phyloP scores from a whole-genome alignment of 1,140 invertebrate species.

The Heliconius nattereri region DNA sequence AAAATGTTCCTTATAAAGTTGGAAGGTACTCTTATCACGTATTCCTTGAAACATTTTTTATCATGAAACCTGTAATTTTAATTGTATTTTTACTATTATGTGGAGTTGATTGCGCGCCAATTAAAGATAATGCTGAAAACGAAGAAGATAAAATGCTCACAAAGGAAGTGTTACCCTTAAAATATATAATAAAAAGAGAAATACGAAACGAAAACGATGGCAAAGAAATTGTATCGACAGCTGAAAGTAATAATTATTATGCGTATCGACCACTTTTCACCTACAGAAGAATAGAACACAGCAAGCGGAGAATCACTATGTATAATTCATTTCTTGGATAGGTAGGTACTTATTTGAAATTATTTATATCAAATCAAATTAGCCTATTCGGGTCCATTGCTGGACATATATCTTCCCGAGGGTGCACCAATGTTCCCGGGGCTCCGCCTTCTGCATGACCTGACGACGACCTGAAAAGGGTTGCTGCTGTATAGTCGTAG shows the following conservation, averaged over 20 bases:
- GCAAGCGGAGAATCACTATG: conserved; percentile 67
- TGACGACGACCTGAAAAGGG: too few relatives aligned
- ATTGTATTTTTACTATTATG: conserved; percentile 13
- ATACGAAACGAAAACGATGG: conserved; percentile 21
- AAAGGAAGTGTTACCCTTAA: neutral
- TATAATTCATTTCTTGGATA: conserved; percentile 72
- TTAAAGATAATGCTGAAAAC: neutral
- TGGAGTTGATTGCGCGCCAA: neutral
- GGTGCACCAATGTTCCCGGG: too few relatives aligned
- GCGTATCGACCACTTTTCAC: conserved; percentile 64
- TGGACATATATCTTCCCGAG: too few relatives aligned
- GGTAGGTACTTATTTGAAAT: conserved; percentile 11
- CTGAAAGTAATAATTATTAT: conserved; percentile 53
- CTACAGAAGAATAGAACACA: conserved; percentile 67
- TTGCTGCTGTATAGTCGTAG: too few relatives aligned
- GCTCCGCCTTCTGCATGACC: too few relatives aligned
- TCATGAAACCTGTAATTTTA: conserved; percentile 33
- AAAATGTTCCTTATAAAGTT: conserved; percentile 27
- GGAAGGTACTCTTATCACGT: neutral
- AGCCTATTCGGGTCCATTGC: too few relatives aligned
- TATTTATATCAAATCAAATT: too few relatives aligned
- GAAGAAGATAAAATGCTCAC: neutral
- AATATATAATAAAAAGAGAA: neutral
- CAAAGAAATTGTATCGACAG: conserved; percentile 45
- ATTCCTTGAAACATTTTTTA: conserved; percentile 19